Evolutionary conservation across 2,888 invertebrate species (phyloP).

Genomic region (Barypeithes pellucidus): DNA sequence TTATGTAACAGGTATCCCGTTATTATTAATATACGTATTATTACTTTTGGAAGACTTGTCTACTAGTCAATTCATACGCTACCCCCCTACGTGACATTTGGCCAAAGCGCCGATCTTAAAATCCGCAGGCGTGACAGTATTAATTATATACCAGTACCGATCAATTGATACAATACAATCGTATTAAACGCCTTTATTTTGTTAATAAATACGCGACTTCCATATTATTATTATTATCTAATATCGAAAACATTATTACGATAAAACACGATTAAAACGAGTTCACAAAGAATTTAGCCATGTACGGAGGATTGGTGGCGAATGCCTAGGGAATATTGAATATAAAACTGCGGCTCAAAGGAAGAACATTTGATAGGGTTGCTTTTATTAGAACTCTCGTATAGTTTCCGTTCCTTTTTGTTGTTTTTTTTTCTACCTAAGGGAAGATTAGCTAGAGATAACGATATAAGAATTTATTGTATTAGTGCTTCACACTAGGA

Average conservation of each 20-base stretch:
- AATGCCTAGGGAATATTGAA: conserved; percentile 33
- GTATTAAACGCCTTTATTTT: too few species aligned
- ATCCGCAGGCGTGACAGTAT: too few species aligned
- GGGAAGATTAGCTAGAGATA: background rate
- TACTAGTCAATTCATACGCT: too few species aligned
- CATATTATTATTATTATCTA: background rate
- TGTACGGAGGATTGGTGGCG: conserved; percentile 31
- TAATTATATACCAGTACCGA: too few species aligned
- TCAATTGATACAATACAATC: too few species aligned
- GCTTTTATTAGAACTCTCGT: conserved; percentile 23
- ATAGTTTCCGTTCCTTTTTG: conserved; percentile 6
- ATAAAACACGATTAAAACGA: conserved; percentile 31
- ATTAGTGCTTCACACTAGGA: too few species aligned
- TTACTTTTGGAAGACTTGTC: too few species aligned
- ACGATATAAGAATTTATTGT: background rate
- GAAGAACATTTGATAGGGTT: conserved; percentile 33
- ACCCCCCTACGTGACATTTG: too few species aligned
- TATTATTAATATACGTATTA: too few species aligned
- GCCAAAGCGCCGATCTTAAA: too few species aligned
- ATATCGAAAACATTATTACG: background rate
- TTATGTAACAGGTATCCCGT: too few species aligned
- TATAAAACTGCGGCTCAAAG: conserved; percentile 33
- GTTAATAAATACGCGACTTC: too few species aligned
- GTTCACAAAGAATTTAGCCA: conserved; percentile 25
- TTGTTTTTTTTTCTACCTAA: background rate